Conservation (phyloP, 2,888 invertebrate species). For the Agriopis marginaria region DNA sequence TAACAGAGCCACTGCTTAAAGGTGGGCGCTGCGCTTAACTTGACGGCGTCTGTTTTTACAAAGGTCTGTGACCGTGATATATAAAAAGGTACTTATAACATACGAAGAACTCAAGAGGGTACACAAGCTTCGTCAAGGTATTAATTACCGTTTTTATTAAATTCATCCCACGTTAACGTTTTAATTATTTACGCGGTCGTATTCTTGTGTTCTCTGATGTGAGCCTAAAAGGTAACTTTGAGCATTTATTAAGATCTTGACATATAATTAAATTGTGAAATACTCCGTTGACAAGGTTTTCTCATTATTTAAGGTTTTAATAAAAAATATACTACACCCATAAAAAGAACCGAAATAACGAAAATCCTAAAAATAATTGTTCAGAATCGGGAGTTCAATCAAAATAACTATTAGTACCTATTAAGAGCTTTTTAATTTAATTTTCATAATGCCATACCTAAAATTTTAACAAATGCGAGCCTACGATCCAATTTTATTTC, state of each 20-base stretch:
- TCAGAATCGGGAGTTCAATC: too few relatives aligned
- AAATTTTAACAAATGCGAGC: too few relatives aligned
- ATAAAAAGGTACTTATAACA: neutral
- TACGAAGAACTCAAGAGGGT: conserved; percentile 7
- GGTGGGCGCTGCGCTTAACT: too few relatives aligned
- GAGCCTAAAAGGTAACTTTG: conserved; percentile 22
- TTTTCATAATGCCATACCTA: too few relatives aligned
- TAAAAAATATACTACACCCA: neutral
- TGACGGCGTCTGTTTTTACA: too few relatives aligned
- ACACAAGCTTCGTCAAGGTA: conserved; percentile 7
- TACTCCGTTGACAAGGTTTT: conserved; percentile 7
- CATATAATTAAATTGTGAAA: conserved; percentile 29
- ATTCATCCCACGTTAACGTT: conserved; percentile 25
- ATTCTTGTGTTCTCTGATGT: conserved; percentile 27
- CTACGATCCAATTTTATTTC: too few relatives aligned
- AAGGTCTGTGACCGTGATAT: too few relatives aligned
- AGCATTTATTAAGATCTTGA: conserved; percentile 19
- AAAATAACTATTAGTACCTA: too few relatives aligned
- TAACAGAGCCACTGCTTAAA: neutral
- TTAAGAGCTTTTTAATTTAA: too few relatives aligned
- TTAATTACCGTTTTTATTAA: conserved; percentile 27
- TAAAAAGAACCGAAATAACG: too few relatives aligned
- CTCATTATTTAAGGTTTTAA: conserved; percentile 5
- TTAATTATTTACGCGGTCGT: conserved; percentile 34
- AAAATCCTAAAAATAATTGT: too few relatives aligned